Percentiles rank a stretch among this genome's conserved stretches.
Evolutionary conservation across 2,113 vertebrate genomes (phyloP).

Genomic region (Garra rufa): DNA sequence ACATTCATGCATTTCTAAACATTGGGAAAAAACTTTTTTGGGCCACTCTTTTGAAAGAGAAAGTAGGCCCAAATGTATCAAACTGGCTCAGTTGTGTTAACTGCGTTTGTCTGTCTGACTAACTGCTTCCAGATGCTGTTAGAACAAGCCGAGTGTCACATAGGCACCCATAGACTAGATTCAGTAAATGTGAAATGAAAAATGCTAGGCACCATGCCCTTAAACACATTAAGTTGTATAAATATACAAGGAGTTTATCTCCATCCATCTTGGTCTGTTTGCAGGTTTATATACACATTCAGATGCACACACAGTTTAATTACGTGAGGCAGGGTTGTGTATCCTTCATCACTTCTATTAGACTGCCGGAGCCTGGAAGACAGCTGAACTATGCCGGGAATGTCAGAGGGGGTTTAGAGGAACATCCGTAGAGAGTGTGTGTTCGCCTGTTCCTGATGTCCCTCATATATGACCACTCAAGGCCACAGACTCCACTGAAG

Average conservation of each 20-base stretch:
- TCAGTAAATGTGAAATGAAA: neutral
- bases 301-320: slow-evolving; percentile 25
- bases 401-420: slow-evolving; percentile 54
- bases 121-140: slow-evolving; percentile 71
- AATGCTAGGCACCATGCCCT: neutral
- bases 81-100: slow-evolving; percentile 64
- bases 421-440: slow-evolving; percentile 42
- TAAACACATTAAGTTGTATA: slow-evolving; percentile 23
- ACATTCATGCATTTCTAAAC: neutral
- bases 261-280: neutral
- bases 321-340: slow-evolving; percentile 22
- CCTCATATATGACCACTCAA: neutral
- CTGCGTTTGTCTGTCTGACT: slow-evolving; percentile 61
- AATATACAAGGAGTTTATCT: neutral
- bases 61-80: slow-evolving; percentile 8
- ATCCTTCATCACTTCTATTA: slow-evolving; percentile 56
- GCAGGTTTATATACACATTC: neutral
- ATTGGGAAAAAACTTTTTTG: neutral
- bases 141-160: neutral
- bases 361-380: slow-evolving; percentile 46
- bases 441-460: neutral
- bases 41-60: neutral
- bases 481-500: slow-evolving; percentile 12
- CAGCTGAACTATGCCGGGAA: slow-evolving; percentile 60
- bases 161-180: neutral